Percentiles rank a stretch among this genome's conserved stretches.
These are phyloP conservation scores for Drosophila lacicola DNA, from an alignment of 2,888 invertebrate genomes.

Conservation along the genomic window DNA sequence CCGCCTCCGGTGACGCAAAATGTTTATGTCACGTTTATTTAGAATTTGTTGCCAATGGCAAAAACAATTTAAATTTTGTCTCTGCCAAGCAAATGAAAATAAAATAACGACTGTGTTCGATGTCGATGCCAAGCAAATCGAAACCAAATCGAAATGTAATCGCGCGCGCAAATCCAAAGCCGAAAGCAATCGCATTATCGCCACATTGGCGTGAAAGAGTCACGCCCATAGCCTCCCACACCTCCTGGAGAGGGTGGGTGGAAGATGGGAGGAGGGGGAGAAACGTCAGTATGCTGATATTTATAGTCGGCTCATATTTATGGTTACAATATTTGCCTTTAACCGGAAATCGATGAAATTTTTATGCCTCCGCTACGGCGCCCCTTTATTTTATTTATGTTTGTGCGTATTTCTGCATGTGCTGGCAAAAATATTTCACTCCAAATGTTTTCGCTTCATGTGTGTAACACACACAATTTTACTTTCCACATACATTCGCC, in stretches of 20 bases:
- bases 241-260: not conserved
- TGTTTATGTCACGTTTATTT: slow-evolving; percentile 58
- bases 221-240: slow-evolving; percentile 49
- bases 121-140: slow-evolving; percentile 60
- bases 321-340: slow-evolving; percentile 79
- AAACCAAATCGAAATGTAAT: slow-evolving; percentile 81
- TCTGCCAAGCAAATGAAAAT: slow-evolving; percentile 44
- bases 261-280: not conserved
- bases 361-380: slow-evolving; percentile 68
- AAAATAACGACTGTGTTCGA: slow-evolving; percentile 38
- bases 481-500: slow-evolving; percentile 10
- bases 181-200: slow-evolving; percentile 78
- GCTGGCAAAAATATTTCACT: slow-evolving; percentile 51
- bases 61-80: slow-evolving; percentile 78
- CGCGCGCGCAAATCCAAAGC: slow-evolving; percentile 75
- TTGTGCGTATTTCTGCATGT: slow-evolving; percentile 59
- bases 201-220: slow-evolving; percentile 77
- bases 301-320: slow-evolving; percentile 80
- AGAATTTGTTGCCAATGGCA: slow-evolving; percentile 67
- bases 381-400: slow-evolving; percentile 70
- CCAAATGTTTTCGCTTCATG: slow-evolving; percentile 30
- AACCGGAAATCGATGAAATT: slow-evolving; percentile 81
- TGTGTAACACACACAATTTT: slow-evolving; percentile 12
- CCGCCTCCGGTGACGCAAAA: slow-evolving; percentile 22
- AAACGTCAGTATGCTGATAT: slow-evolving; percentile 43